phyloP scores from a whole-genome alignment of 92 coral and sea anemone genomes.

The Scolanthus callimorphus region DNA sequence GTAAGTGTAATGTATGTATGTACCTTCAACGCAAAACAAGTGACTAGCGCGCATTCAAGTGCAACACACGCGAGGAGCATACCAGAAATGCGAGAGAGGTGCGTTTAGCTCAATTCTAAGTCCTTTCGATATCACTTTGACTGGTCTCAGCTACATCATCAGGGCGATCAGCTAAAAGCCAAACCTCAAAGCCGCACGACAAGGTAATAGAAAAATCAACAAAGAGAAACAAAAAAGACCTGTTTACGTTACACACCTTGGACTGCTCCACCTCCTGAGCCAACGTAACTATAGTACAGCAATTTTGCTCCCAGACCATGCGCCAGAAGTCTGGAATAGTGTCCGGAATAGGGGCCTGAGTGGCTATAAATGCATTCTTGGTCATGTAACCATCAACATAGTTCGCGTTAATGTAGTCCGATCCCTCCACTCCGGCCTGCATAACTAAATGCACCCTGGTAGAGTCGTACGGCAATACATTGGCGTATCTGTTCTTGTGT shows the following conservation, averaged over 20 bases:
- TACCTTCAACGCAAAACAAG: too few species aligned
- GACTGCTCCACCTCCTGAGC: slow-evolving; percentile 82
- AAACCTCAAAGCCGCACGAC: too few species aligned
- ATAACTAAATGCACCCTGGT: slow-evolving; percentile 69
- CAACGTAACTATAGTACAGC: slow-evolving; percentile 71
- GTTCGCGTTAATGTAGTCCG: slow-evolving; percentile 91
- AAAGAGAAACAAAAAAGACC: neutral
- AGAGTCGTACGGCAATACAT: slow-evolving; percentile 79
- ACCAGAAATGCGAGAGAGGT: too few species aligned
- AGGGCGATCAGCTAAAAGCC: too few species aligned
- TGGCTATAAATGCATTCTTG: slow-evolving; percentile 87
- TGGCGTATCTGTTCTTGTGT: slow-evolving; percentile 88
- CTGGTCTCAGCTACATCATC: too few species aligned
- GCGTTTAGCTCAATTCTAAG: too few species aligned
- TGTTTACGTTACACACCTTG: slow-evolving; percentile 39
- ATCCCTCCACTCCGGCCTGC: slow-evolving; percentile 73
- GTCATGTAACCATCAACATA: slow-evolving; percentile 84
- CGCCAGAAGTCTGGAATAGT: slow-evolving; percentile 93
- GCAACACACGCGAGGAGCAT: too few species aligned
- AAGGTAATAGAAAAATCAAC: neutral
- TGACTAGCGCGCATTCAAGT: too few species aligned
- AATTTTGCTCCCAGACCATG: slow-evolving; percentile 92
- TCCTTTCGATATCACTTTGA: too few species aligned
- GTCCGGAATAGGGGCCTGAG: slow-evolving; percentile 95
- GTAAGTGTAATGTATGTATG: too few species aligned